Evolutionary conservation across 2,113 vertebrate species (phyloP), one percentile per base, ranked within the genome.

Genomic region (Hucho hucho): DNA sequence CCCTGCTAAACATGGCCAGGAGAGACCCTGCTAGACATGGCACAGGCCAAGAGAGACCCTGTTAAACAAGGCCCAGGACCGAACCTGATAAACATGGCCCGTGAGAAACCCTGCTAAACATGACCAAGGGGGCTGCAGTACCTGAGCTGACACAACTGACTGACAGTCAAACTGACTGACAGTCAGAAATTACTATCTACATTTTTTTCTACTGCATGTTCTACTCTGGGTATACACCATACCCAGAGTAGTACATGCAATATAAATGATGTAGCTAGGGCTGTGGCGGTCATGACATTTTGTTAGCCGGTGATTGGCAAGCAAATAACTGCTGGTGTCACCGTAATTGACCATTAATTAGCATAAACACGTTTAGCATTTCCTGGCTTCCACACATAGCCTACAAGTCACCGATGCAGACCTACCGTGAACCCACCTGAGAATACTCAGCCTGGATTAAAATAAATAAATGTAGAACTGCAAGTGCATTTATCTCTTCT

Each of bases 401-500:
- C 32, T 37, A 37, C 32, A 37, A 37, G 32, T 6, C 32, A 37
- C 1, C 6, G 6, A 37, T 37, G 32, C 32, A 37, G 32, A 37
- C 32, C 32, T 7, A 1, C 6, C 29, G 5, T 32, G 6, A 1
- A 32, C 47, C 63, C 56, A 73, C 46, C 69, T 65, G 64, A 72
- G 77, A 81, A 72, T 56, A 76, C 69, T 25, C 32, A 13, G 20
- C 65, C 71, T 20, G 13, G 29, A 64, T 53, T 72, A 49, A 59
- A 71, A 43, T 29, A 70, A 43, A 28, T 71, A 67, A 68, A 64
- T 71, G 61, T 6, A 58, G 73, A 28, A n/a, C n/a, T 25, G 59
- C 58, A 75, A 74, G 37, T 73, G 64, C 63, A 78, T 70, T 32
- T 43, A 22, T 63, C 18, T 61, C 59, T 77, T 49, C 28, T 58